phyloP scores from a whole-genome alignment of 2,797 vertebrate species.

The Phoxinus dragarum region DNA sequence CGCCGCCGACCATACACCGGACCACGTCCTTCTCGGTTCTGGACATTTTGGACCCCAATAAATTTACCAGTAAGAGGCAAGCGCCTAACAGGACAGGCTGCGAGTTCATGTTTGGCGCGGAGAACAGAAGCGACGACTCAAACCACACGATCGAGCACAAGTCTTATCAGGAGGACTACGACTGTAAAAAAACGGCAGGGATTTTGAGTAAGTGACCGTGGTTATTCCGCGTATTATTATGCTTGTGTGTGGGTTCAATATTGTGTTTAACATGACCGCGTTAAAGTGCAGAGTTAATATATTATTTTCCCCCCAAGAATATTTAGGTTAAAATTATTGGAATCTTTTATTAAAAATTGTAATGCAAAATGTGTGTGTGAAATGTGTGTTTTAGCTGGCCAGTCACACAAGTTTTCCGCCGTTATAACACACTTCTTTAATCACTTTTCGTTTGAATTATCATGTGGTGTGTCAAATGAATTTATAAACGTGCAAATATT shows the following conservation, averaged over 20 bases:
- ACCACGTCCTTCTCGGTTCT: constrained; percentile 97
- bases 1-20: constrained; percentile 82
- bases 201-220: constrained; percentile 75
- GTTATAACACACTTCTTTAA: background rate
- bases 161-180: constrained; percentile 78
- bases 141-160: constrained; percentile 71
- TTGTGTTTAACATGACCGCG: background rate
- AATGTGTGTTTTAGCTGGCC: background rate
- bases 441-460: background rate
- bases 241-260: background rate
- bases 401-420: background rate
- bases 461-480: background rate
- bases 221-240: background rate
- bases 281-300: background rate
- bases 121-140: constrained; percentile 74
- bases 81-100: constrained; percentile 73
- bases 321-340: too few relatives aligned
- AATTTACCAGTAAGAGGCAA: constrained; percentile 91
- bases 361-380: background rate
- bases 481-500: background rate
- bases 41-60: constrained; percentile 98
- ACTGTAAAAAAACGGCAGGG: constrained; percentile 74
- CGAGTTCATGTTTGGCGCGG: constrained; percentile 65
- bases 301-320: background rate
- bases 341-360: background rate